Evolutionary conservation across 2,113 vertebrate genomes (phyloP), one percentile per base, ranked within the genome.

Genomic region (Neotoma lepida): DNA sequence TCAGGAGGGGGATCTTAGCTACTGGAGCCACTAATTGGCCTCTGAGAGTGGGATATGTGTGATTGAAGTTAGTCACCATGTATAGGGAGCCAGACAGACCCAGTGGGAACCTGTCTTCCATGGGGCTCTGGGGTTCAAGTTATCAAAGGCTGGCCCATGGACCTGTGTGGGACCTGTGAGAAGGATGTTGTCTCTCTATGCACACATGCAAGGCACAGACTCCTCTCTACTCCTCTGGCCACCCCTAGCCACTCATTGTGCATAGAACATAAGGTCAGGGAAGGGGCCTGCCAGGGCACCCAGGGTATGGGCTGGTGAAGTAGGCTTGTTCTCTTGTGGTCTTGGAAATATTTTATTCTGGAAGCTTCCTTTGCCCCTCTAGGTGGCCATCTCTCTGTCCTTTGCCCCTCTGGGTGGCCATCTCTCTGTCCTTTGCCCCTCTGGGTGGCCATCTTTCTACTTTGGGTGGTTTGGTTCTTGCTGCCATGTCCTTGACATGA

Each of bases 141-240:
- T 26, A 35, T 41, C 58, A 14, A 35, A 51, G 56, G 35, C 14
- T 1, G 1, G 78, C 15, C 30, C 10, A 33, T 7, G n/a, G 51
- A 28, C 54, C 41, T 4, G 3, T 41, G 20, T 22, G n/a, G 70
- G 82, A 22, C 35, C 8, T 1, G 9, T 10, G 68, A 33, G 58
- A 20, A n/a, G 0, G 58, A 9, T 22, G 54, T 39, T 7, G 1
- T 0, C 5, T 51, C 20, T 63, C 46, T 2, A 0, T 24, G 49
- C 22, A 6, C 26, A 46, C 10, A 24, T 2, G 4, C 0, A 9
- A 33, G 17, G 28, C 66, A 28, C 7, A 54, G 64, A 13, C 20
- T n/a, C 26, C 3, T 39, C 30, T 30, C 46, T 54, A 33, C 51
- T 39, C 9, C 7, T 9, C n/a, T 18, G 41, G 44, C 14, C 26